Evolutionary conservation across 2,113 vertebrate species (phyloP).

Genomic region (western clawed frog (Xenopus tropicalis)): UCB_Xtro_10.0 CM004448.2:22477501-22478000

Average conservation of each 20-base stretch:
- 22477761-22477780: background rate
- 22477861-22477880: background rate
- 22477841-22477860: background rate
- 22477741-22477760: background rate
- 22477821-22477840: background rate
- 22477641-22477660: too few relatives aligned
- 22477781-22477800: background rate
- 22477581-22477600: background rate
- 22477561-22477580: background rate
- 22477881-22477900: too few relatives aligned
- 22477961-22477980: too few relatives aligned
- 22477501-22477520: background rate
- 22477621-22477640: too few relatives aligned
- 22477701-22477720: background rate
- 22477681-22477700: background rate
- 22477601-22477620: too few relatives aligned
- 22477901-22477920: too few relatives aligned
- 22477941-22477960: too few relatives aligned
- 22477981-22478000: too few relatives aligned
- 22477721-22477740: too few relatives aligned
- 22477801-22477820: background rate
- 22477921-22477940: too few relatives aligned
- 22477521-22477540: background rate
- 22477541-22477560: background rate
- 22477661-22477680: too few relatives aligned